Base-by-base conservation (phyloP, 2,888 invertebrate species). In the Mesodorylaimus sp. region DNA sequence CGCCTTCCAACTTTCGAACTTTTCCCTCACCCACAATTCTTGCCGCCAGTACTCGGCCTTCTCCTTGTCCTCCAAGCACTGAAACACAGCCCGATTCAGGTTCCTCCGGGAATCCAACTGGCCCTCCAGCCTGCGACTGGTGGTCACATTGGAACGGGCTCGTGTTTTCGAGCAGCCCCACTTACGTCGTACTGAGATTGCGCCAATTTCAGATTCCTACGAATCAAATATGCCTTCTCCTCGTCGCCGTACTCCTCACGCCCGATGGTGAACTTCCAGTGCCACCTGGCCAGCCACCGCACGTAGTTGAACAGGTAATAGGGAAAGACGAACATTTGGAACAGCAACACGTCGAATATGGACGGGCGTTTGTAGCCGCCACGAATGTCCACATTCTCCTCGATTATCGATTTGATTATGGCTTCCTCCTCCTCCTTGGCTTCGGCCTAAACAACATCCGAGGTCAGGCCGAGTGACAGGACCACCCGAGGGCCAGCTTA, bases 321-420 rank as follows among this genome's bases (percentile, higher is more conserved):
- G 0, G 89, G 89, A 24, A 79, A 73, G 24, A 85, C 74, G 29
- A 86, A 70, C 23, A 88, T 63, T 68, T 87, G 85, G 47, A 87
- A 72, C 81, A 84, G 85, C 5, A 89, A 70, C 7, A 88, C 76
- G 67, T 87, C 81, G 46, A 61, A 68, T 5, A 83, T 66, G 47
- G 77, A 77, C 1, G 87, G 88, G 63, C 84, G 85, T 0, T 84
- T 82, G 68, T 87, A 88, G 1, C 84, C 85, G 21, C 89, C 89
- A 64, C 85, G 7, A 44, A 89, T 87, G 62, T 88, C 87, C 80
- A 89, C 83, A 63, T 87, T 88, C 57, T 87, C 81, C 68, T 82
- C 84, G 51, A 91, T 80, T 2, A 91, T 79, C 64, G 78, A 75
- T 54, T 79, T 75, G 49, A 89, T 79, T 37, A 85, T 75, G 52